These are phyloP conservation scores for Parascotia fuliginaria DNA, from an alignment of 2,888 invertebrate species.

Conservation along the genomic window DNA sequence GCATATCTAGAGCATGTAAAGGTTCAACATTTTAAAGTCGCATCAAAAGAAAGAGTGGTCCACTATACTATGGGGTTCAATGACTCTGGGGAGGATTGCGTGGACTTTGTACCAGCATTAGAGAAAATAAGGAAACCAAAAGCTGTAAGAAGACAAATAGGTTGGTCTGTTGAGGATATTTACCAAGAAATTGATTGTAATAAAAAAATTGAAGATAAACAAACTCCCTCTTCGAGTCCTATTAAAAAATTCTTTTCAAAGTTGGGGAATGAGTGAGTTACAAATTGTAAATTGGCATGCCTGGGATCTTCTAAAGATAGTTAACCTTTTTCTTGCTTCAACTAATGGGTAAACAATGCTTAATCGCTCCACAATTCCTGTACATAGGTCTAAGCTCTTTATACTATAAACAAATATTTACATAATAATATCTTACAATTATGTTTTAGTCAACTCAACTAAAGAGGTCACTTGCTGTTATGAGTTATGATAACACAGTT, in stretches of 20 bases:
- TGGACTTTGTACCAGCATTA: constrained; percentile 73
- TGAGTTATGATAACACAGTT: no score
- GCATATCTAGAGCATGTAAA: constrained; percentile 73
- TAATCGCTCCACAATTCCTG: constrained; percentile 27
- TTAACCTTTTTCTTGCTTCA: constrained; percentile 39
- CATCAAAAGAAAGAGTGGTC: constrained; percentile 50
- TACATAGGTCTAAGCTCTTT: no score
- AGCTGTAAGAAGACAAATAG: constrained; percentile 76
- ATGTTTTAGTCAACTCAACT: no score
- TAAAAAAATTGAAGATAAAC: constrained; percentile 70
- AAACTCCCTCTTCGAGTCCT: constrained; percentile 75
- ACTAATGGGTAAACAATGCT: constrained; percentile 38
- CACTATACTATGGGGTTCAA: constrained; percentile 59
- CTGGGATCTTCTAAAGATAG: constrained; percentile 45
- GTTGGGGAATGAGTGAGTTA: constrained; percentile 82
- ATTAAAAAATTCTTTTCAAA: constrained; percentile 77
- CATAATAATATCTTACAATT: no score
- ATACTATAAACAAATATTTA: no score
- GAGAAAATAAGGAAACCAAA: constrained; percentile 73
- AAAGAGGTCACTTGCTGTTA: no score
- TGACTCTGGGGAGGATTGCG: constrained; percentile 68
- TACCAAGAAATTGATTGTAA: constrained; percentile 82
- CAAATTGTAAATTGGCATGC: constrained; percentile 70
- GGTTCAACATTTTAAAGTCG: constrained; percentile 61
- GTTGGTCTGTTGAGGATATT: constrained; percentile 82